Evolutionary conservation across 2,113 vertebrate genomes (phyloP).

Genomic region (Hipposideros armiger): DNA sequence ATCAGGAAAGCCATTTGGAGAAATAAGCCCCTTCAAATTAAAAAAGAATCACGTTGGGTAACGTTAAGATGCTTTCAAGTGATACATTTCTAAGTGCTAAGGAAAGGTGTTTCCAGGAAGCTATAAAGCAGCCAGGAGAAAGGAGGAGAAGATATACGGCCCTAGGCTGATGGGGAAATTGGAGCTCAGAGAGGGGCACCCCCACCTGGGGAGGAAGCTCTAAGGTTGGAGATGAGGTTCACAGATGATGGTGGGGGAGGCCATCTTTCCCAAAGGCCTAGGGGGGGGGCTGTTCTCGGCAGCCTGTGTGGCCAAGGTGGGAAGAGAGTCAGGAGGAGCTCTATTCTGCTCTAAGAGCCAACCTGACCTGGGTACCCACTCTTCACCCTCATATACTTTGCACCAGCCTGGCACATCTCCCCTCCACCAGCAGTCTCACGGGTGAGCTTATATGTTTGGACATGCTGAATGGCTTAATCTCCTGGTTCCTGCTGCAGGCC

Average conservation of each 20-base stretch:
- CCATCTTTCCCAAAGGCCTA: slow-evolving; percentile 27
- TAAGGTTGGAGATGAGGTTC: slow-evolving; percentile 80
- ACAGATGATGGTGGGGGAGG: slow-evolving; percentile 61
- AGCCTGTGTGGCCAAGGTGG: slow-evolving; percentile 68
- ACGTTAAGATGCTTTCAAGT: slow-evolving; percentile 87
- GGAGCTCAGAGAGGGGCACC: slow-evolving; percentile 81
- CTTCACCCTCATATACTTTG: not conserved
- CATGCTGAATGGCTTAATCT: not conserved
- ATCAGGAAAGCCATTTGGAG: slow-evolving; percentile 86
- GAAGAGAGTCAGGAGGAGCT: not conserved
- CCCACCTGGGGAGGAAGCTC: slow-evolving; percentile 80
- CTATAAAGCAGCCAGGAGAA: slow-evolving; percentile 87
- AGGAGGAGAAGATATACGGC: slow-evolving; percentile 84
- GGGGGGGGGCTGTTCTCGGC: not conserved
- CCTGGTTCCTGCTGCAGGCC: not conserved
- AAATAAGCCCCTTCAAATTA: slow-evolving; percentile 89
- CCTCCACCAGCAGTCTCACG: not conserved
- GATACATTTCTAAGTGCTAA: slow-evolving; percentile 87
- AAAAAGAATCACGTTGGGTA: slow-evolving; percentile 86
- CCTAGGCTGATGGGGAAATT: slow-evolving; percentile 85
- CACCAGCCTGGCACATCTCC: not conserved
- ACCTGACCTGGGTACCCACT: not conserved
- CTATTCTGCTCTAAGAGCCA: not conserved
- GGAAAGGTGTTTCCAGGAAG: slow-evolving; percentile 85
- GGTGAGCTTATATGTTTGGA: not conserved